Evolutionary conservation across 1,140 invertebrate genomes (phyloP).

Genomic region (Hylaeus volcanicus): DNA sequence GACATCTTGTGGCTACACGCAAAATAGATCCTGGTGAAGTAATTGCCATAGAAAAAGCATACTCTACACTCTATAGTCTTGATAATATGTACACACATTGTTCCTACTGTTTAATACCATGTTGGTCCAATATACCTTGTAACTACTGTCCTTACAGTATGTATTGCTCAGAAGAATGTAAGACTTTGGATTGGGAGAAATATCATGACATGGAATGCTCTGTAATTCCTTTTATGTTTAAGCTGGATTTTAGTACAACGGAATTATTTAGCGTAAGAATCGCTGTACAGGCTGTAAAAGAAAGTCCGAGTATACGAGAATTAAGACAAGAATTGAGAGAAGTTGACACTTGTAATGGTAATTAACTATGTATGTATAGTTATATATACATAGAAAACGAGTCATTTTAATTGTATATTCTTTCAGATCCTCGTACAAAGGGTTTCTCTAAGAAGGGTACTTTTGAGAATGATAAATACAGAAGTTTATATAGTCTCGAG

Average conservation of each 20-base stretch:
- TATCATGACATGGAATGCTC: constrained; percentile 90
- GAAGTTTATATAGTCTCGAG: constrained; percentile 86
- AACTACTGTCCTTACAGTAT: constrained; percentile 83
- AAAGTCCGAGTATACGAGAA: constrained; percentile 78
- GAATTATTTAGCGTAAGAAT: constrained; percentile 85
- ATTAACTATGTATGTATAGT: not conserved
- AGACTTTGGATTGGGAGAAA: constrained; percentile 81
- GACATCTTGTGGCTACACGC: constrained; percentile 84
- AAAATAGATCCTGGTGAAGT: constrained; percentile 89
- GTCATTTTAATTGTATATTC: constrained; percentile 10
- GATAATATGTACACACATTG: constrained; percentile 85
- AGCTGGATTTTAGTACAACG: constrained; percentile 83
- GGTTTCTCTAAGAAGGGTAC: constrained; percentile 77
- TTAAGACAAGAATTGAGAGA: constrained; percentile 77
- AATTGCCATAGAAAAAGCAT: constrained; percentile 90
- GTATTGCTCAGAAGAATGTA: constrained; percentile 88
- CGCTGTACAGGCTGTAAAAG: constrained; percentile 81
- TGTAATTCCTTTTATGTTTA: constrained; percentile 83
- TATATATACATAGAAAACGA: not conserved
- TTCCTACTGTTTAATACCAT: constrained; percentile 86
- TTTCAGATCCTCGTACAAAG: constrained; percentile 66
- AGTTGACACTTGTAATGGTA: constrained; percentile 73
- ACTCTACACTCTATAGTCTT: constrained; percentile 84
- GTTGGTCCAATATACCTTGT: constrained; percentile 84
- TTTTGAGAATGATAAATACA: constrained; percentile 80